Base-by-base conservation (phyloP, 2,888 invertebrate genomes). In the Barypeithes pellucidus region DNA sequence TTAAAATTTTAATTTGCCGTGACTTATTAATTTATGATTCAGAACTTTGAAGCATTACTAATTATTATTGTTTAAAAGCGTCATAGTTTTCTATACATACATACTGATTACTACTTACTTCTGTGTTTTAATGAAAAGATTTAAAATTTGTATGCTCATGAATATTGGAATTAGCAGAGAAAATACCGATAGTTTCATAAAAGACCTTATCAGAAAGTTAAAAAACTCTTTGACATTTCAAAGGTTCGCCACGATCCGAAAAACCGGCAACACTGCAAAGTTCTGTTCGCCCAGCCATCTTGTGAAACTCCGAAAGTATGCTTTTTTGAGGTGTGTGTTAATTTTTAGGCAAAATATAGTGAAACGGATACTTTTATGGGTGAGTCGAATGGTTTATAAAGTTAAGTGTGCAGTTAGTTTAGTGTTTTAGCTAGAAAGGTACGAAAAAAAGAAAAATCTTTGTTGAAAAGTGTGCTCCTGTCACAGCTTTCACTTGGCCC, bases 261-360 rank as follows among this genome's bases (percentile, higher is more conserved):
- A 18, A 41, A 7, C 36, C 22, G 72, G 59, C 72, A 72, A 67
- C 72, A 33, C 36, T 18, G 71, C 52, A 50, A 60, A 71, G 67
- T 73, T 85, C 83, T 84, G 84, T 84, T 85, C 82, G 83, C 83
- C 84, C 85, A 84, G 86, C 86, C 86, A 86, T 86, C 84, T 86
- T 86, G 86, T 85, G 80, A 83, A 84, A 84, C 82, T 83, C 84
- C 81, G 70, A 76, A 86, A 86, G 85, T 85, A 86, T 86, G 86
- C 85, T 85, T 85, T 82, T 85, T 84, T 84, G 85, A 86, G 85
- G 86, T 86, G 86, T 86, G 85, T 86, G 85, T 85, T 60, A 82
- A 81, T 82, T 84, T 83, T 85, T 83, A 81, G 80, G 80, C 59
- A 63, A 71, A 74, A 62, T 71, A 65, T 67, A 71, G 70, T 74